Conservation (phyloP, 2,888 invertebrate species). For the Stegophylla sp. region DNA sequence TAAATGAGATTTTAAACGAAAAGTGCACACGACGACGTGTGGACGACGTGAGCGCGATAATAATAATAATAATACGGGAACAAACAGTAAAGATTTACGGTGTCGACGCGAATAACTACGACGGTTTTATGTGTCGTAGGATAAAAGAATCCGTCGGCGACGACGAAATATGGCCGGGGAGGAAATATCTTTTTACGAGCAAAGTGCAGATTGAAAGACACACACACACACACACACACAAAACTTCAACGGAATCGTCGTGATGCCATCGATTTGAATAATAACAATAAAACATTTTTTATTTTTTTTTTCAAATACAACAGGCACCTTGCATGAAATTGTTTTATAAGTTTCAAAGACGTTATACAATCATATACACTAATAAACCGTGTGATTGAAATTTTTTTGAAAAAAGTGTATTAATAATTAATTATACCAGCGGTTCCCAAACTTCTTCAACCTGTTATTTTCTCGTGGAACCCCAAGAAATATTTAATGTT, state of each 20-base stretch:
- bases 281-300: no score
- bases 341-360: no score
- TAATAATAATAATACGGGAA: background rate
- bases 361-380: no score
- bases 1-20: background rate
- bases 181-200: constrained; percentile 35
- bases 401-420: no score
- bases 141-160: constrained; percentile 3
- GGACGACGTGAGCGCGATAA: background rate
- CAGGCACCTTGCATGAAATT: no score
- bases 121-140: background rate
- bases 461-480: no score
- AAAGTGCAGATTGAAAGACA: constrained; percentile 20
- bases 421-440: no score
- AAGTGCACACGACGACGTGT: background rate
- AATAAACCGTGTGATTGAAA: no score
- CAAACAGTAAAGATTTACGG: constrained; percentile 22
- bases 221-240: background rate
- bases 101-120: background rate
- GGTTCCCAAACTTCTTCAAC: no score
- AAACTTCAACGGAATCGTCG: background rate
- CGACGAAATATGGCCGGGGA: background rate
- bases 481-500: no score
- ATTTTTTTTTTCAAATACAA: no score
- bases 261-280: constrained; percentile 24